These are phyloP conservation scores for Glomeris marginata DNA, from an alignment of 2,888 invertebrate species.

Conservation along the genomic window DNA sequence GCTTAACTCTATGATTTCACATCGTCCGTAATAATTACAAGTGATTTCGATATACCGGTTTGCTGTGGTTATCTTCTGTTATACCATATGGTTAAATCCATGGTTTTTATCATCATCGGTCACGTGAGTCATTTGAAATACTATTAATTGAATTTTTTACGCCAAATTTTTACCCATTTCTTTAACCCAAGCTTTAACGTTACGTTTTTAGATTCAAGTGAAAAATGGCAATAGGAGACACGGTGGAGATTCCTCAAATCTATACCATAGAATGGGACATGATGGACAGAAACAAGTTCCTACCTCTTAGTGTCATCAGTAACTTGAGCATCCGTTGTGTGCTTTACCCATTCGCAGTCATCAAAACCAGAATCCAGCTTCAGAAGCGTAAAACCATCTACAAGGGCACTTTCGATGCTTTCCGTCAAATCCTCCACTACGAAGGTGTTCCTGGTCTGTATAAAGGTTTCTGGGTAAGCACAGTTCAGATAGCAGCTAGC, in stretches of 20 bases:
- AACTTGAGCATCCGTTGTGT: conserved; percentile 59
- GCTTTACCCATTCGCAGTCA: conserved; percentile 80
- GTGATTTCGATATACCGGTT: too few relatives aligned
- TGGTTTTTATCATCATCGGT: too few relatives aligned
- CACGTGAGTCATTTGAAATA: too few relatives aligned
- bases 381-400: conserved; percentile 71
- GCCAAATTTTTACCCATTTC: too few relatives aligned
- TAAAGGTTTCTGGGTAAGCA: conserved; percentile 88
- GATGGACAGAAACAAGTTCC: conserved; percentile 93
- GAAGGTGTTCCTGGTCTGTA: conserved; percentile 82
- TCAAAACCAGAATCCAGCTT: conserved; percentile 85
- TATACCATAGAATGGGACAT: conserved; percentile 92
- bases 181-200: too few relatives aligned
- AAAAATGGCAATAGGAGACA: neutral
- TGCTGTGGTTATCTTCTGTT: too few relatives aligned
- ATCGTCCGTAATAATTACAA: too few relatives aligned
- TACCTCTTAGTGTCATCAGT: conserved; percentile 79
- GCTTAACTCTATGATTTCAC: too few relatives aligned
- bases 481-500: conserved; percentile 57
- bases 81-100: too few relatives aligned
- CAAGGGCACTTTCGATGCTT: conserved; percentile 64
- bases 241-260: conserved; percentile 18
- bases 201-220: neutral
- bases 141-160: too few relatives aligned
- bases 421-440: conserved; percentile 61